These are phyloP conservation scores for Oreochromis aureus DNA, from an alignment of 2,113 vertebrate species.

Conservation along the genomic window DNA sequence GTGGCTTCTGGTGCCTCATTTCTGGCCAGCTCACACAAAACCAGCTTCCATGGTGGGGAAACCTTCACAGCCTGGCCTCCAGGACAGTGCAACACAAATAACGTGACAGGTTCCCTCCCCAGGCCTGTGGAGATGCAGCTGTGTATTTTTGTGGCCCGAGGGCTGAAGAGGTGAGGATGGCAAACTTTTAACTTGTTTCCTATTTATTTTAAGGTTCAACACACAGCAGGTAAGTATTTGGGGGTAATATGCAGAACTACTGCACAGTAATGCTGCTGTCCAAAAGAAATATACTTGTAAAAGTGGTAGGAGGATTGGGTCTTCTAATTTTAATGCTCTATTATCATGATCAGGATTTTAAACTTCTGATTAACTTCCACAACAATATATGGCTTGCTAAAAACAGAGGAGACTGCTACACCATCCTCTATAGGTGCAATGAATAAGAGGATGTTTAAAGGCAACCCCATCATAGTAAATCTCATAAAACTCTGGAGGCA, in stretches of 20 bases:
- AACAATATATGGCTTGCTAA: neutral
- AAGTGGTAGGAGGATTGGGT: neutral
- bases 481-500: neutral
- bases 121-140: neutral
- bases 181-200: neutral
- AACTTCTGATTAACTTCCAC: neutral
- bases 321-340: neutral
- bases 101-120: neutral
- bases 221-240: neutral
- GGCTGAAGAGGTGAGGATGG: neutral
- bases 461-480: neutral
- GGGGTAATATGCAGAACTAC: neutral
- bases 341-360: neutral
- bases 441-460: neutral
- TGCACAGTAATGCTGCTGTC: neutral
- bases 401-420: neutral
- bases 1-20: constrained; percentile 12
- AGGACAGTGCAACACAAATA: constrained; percentile 8
- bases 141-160: neutral
- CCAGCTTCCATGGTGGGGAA: neutral
- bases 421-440: neutral
- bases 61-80: neutral
- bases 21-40: constrained; percentile 5
- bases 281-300: neutral
- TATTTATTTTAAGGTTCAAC: neutral